These are phyloP conservation scores for Tragelaphus buxtoni DNA, from an alignment of 2,113 vertebrate genomes.

Conservation along the genomic window DNA sequence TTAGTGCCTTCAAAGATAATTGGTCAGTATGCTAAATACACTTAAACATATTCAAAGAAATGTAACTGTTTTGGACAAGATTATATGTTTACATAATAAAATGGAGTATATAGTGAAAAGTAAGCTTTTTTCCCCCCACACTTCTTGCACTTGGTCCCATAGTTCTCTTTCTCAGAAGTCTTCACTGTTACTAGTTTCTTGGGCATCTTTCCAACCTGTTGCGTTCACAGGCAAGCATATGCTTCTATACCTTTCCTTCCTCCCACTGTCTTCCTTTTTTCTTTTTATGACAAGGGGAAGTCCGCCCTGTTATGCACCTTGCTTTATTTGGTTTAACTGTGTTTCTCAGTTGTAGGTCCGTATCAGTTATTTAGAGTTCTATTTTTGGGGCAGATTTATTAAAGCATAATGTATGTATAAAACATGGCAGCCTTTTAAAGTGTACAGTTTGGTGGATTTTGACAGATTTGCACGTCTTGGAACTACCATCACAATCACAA, in stretches of 20 bases:
- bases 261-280: neutral
- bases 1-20: neutral
- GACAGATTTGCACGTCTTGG: neutral
- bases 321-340: neutral
- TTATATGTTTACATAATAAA: neutral
- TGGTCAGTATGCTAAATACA: neutral
- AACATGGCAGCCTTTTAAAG: neutral
- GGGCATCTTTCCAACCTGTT: neutral
- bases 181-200: neutral
- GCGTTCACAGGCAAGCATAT: neutral
- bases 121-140: neutral
- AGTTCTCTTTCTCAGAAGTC: neutral
- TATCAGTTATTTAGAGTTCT: neutral
- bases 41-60: constrained; percentile 38
- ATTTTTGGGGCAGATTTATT: neutral
- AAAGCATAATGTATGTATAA: neutral
- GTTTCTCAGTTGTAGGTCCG: neutral
- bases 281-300: neutral
- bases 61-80: neutral
- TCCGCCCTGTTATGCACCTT: neutral
- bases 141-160: neutral
- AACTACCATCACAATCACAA: neutral
- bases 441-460: neutral
- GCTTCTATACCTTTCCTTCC: neutral
- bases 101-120: neutral